Evolutionary conservation across 2,113 vertebrate species (phyloP).

Genomic region (Chaetodon auriga): DNA sequence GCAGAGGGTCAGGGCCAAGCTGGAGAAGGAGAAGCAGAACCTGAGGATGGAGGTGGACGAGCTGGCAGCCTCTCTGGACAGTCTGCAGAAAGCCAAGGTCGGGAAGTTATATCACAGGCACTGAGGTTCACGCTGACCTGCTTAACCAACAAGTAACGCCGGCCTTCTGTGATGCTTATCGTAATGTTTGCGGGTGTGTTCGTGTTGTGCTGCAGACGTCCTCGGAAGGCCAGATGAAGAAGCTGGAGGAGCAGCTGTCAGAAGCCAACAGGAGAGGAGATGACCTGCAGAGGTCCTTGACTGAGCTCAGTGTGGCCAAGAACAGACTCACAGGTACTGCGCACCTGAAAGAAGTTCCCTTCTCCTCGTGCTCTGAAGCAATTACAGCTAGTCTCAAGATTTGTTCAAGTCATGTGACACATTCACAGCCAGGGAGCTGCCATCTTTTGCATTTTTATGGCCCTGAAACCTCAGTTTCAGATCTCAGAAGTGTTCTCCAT

Average conservation of each 20-base stretch:
- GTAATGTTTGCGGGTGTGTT: neutral
- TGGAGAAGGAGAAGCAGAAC: constrained; percentile 88
- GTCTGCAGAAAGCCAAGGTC: constrained; percentile 86
- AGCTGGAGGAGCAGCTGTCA: constrained; percentile 84
- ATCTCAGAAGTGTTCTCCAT: no score
- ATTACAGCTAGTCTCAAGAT: neutral
- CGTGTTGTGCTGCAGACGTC: constrained; percentile 68
- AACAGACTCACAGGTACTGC: constrained; percentile 83
- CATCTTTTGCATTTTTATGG: no score
- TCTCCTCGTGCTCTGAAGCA: neutral
- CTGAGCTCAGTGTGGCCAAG: constrained; percentile 82
- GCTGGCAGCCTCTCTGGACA: constrained; percentile 79
- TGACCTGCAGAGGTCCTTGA: constrained; percentile 84
- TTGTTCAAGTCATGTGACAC: neutral
- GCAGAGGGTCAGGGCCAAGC: constrained; percentile 83
- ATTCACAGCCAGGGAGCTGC: neutral
- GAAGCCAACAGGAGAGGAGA: constrained; percentile 84
- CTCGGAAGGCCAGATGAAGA: constrained; percentile 83
- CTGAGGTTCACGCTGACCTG: neutral
- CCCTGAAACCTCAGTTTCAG: no score
- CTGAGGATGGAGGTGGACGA: constrained; percentile 86
- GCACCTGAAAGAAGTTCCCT: neutral
- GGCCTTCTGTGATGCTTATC: neutral
- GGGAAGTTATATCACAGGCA: neutral
- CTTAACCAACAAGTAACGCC: neutral